Conservation (phyloP, 2,888 invertebrate species). For the Mythimna albipuncta region DNA sequence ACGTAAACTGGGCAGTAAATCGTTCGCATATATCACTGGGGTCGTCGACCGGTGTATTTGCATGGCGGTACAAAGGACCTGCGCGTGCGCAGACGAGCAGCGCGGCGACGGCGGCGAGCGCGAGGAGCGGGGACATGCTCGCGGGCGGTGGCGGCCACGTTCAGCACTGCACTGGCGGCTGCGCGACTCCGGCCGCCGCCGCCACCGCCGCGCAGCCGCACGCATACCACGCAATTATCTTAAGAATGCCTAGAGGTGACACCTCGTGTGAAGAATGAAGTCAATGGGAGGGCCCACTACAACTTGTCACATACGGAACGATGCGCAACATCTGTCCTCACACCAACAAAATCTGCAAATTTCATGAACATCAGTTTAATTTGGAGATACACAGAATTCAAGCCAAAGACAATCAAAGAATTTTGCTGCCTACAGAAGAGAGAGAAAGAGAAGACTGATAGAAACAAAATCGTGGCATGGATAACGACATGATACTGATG, state of each 20-base stretch:
- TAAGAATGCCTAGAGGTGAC: slow-evolving; percentile 45
- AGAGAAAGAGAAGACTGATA: too few species aligned
- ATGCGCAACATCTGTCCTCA: background rate
- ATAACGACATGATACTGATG: too few species aligned
- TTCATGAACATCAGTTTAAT: background rate
- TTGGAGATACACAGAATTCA: background rate
- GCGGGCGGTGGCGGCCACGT: slow-evolving; percentile 66
- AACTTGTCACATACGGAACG: background rate
- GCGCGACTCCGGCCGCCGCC: slow-evolving; percentile 61
- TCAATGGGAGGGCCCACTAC: background rate
- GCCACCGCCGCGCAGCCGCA: slow-evolving; percentile 4
- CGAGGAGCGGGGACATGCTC: slow-evolving; percentile 67
- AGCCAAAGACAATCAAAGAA: background rate
- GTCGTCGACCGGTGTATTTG: slow-evolving; percentile 84
- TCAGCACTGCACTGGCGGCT: slow-evolving; percentile 67
- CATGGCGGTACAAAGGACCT: slow-evolving; percentile 75
- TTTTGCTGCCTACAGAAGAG: background rate
- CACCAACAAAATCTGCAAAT: background rate
- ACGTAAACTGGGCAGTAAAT: slow-evolving; percentile 63
- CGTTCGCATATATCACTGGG: slow-evolving; percentile 81
- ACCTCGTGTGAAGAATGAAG: slow-evolving; percentile 3
- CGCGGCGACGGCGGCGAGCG: slow-evolving; percentile 68
- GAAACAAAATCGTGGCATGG: background rate
- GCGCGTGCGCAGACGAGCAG: slow-evolving; percentile 70
- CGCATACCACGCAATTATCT: slow-evolving; percentile 36